Percentiles rank a stretch among this genome's conserved stretches.
These are phyloP conservation scores for Cinclus mexicanus DNA, from an alignment of 2,113 vertebrate genomes.

Conservation along the genomic window DNA sequence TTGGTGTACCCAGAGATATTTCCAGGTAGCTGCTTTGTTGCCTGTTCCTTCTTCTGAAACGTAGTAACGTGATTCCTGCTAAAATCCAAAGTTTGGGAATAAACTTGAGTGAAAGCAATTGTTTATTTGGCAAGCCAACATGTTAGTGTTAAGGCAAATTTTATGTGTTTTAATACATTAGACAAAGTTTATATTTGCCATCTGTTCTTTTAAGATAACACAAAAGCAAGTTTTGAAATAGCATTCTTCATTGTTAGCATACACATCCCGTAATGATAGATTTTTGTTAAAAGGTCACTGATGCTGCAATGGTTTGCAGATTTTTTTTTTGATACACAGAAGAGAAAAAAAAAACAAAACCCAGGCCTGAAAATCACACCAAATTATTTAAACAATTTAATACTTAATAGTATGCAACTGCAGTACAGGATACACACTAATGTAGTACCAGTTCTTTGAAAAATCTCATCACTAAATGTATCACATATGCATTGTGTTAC, in stretches of 20 bases:
- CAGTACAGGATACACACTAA: conserved; percentile 61
- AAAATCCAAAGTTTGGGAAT: conserved; percentile 73
- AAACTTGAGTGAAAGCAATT: conserved; percentile 81
- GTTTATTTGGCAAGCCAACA: conserved; percentile 85
- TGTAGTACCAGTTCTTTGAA: conserved; percentile 72
- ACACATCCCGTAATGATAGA: conserved; percentile 77
- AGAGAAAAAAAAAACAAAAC: not conserved
- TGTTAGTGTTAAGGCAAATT: conserved; percentile 85
- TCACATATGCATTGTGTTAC: conserved; percentile 87
- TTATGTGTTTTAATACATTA: conserved; percentile 88
- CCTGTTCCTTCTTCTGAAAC: not conserved
- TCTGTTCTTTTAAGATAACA: conserved; percentile 88
- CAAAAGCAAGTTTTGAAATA: conserved; percentile 86
- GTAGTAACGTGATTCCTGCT: conserved; percentile 30
- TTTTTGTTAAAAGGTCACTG: conserved; percentile 77
- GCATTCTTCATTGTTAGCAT: conserved; percentile 84
- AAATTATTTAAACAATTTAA: conserved; percentile 81
- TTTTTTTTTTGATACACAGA: conserved; percentile 46
- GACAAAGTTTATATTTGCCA: conserved; percentile 85
- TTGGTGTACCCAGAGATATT: conserved; percentile 95
- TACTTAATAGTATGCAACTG: conserved; percentile 77
- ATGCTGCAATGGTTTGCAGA: conserved; percentile 74
- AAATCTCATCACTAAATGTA: conserved; percentile 82
- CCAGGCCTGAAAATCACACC: conserved; percentile 70
- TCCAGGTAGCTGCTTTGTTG: conserved; percentile 80